A percentile compares a stretch with the other conserved stretches of the same genome.
These are phyloP conservation scores for Loris lydekkerianus DNA, from an alignment of 2,797 vertebrate species.

Conservation along the genomic window DNA sequence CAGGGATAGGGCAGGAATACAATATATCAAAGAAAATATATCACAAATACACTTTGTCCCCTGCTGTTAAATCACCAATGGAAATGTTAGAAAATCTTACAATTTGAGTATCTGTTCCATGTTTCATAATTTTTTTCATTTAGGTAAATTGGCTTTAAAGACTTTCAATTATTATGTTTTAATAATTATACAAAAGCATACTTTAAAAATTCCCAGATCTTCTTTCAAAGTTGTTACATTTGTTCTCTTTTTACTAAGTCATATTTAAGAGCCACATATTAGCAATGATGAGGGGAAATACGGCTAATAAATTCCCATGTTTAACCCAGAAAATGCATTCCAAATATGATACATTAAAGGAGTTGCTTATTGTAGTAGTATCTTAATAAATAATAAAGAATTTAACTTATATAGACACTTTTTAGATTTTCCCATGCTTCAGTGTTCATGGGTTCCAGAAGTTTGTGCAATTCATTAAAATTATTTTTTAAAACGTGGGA, in stretches of 20 bases:
- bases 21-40: slow-evolving; percentile 26
- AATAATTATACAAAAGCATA: neutral
- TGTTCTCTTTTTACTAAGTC: neutral
- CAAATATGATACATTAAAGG: neutral
- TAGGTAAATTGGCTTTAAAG: neutral
- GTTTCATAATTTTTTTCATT: neutral
- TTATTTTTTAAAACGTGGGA: neutral
- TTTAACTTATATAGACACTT: neutral
- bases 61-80: neutral
- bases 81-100: neutral
- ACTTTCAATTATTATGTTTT: neutral
- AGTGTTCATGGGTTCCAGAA: neutral
- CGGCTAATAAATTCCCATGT: neutral
- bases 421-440: neutral
- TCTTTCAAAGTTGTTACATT: slow-evolving; percentile 24
- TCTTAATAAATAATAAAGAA: neutral
- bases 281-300: neutral
- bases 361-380: neutral
- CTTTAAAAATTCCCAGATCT: neutral
- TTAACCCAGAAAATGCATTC: neutral
- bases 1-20: neutral
- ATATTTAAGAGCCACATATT: neutral
- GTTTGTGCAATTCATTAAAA: neutral
- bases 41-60: neutral
- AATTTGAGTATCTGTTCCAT: neutral